A percentile compares a stretch with the other conserved stretches of the same genome.
These are phyloP conservation scores for Centruroides sculpturatus DNA, from an alignment of 1,140 invertebrate species.

Conservation along the genomic window DNA sequence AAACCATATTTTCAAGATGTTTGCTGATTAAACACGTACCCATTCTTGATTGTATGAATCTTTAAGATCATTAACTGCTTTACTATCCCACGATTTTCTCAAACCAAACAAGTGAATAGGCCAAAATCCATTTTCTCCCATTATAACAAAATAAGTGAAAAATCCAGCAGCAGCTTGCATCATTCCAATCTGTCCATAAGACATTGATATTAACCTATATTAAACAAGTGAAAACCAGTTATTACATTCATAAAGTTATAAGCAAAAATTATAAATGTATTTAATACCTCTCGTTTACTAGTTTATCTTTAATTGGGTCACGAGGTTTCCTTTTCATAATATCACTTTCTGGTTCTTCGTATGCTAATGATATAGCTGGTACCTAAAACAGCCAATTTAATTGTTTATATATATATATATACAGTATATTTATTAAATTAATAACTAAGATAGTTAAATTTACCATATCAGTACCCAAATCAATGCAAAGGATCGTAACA, in stretches of 20 bases:
- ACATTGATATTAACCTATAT: slow-evolving; percentile 54
- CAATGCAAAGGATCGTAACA: slow-evolving; percentile 98
- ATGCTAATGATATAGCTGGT: slow-evolving; percentile 49
- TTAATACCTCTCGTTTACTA: slow-evolving; percentile 37
- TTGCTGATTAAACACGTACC: slow-evolving; percentile 22
- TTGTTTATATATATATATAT: slow-evolving; percentile 33
- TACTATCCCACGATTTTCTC: slow-evolving; percentile 37
- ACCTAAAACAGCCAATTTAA: slow-evolving; percentile 45
- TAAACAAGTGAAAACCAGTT: background rate
- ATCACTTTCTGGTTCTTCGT: slow-evolving; percentile 49
- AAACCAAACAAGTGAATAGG: slow-evolving; percentile 35
- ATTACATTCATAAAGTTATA: too few relatives aligned
- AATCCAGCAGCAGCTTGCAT: slow-evolving; percentile 35
- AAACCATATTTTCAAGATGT: too few relatives aligned
- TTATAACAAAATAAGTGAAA: slow-evolving; percentile 39
- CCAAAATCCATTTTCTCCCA: slow-evolving; percentile 42
- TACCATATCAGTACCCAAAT: slow-evolving; percentile 97
- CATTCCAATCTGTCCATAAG: slow-evolving; percentile 37
- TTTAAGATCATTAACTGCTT: slow-evolving; percentile 37
- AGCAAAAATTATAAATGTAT: background rate
- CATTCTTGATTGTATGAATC: slow-evolving; percentile 45
- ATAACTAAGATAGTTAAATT: background rate
- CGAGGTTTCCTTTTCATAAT: slow-evolving; percentile 51
- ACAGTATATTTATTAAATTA: background rate
- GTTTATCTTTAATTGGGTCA: slow-evolving; percentile 44